phyloP scores from a whole-genome alignment of 2,113 vertebrate species.

The Perca schrenkii region DNA sequence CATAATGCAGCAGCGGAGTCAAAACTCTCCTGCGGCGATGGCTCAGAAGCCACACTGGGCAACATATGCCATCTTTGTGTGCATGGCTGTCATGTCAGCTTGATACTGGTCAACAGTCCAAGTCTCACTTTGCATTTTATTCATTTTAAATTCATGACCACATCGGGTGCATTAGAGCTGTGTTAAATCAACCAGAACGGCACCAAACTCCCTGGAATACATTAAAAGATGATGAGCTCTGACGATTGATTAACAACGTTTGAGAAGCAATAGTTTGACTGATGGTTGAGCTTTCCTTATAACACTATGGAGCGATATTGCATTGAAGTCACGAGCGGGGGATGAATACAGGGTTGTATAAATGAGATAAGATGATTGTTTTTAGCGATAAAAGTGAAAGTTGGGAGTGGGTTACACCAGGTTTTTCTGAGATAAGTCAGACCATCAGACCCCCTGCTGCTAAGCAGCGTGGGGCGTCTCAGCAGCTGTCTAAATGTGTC shows the following conservation, averaged over 20 bases:
- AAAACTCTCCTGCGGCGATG: slow-evolving; percentile 49
- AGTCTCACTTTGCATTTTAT: slow-evolving; percentile 63
- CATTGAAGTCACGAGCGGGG: not conserved
- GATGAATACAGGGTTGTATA: not conserved
- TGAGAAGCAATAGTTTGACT: slow-evolving; percentile 30
- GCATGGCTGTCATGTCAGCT: slow-evolving; percentile 68
- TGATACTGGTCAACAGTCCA: slow-evolving; percentile 68
- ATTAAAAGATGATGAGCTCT: slow-evolving; percentile 37
- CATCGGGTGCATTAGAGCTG: slow-evolving; percentile 43
- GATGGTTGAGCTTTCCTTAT: not conserved
- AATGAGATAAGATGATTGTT: slow-evolving; percentile 24
- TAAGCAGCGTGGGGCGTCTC: slow-evolving; percentile 35
- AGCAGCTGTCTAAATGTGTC: slow-evolving; percentile 49
- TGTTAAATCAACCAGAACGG: slow-evolving; percentile 57
- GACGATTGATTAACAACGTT: slow-evolving; percentile 45
- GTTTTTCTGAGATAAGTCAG: slow-evolving; percentile 45
- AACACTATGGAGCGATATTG: not conserved
- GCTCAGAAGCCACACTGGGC: slow-evolving; percentile 64
- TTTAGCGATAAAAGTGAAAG: slow-evolving; percentile 8
- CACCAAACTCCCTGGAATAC: slow-evolving; percentile 35
- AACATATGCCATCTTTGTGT: slow-evolving; percentile 70
- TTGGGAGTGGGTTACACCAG: slow-evolving; percentile 15
- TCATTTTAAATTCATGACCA: slow-evolving; percentile 72
- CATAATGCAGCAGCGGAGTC: slow-evolving; percentile 22
- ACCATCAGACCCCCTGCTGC: slow-evolving; percentile 25